These are phyloP conservation scores for Hippopotamyrus pictus DNA, from an alignment of 2,797 vertebrate species.

Conservation along the genomic window DNA sequence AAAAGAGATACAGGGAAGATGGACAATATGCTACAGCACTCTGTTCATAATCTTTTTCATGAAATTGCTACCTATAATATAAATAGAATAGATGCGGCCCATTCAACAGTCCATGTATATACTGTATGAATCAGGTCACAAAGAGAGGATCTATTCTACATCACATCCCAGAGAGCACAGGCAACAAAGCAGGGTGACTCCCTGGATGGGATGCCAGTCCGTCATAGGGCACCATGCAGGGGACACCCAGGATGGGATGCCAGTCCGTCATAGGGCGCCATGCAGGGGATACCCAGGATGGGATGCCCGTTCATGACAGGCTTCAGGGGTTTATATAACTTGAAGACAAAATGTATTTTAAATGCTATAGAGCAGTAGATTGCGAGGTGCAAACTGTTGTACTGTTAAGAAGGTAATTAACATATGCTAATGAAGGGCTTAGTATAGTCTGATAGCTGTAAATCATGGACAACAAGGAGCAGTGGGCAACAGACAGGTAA, in stretches of 20 bases:
- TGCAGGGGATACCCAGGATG: not conserved
- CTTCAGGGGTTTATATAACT: not conserved
- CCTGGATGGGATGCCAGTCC: not conserved
- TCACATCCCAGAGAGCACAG: not conserved
- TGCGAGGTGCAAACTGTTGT: no score
- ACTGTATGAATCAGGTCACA: not conserved
- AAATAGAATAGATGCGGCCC: not conserved
- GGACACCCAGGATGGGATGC: not conserved
- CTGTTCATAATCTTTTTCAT: not conserved
- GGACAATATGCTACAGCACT: not conserved
- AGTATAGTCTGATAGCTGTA: constrained; percentile 36
- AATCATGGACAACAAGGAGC: constrained; percentile 45
- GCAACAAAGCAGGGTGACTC: not conserved
- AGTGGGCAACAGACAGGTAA: constrained; percentile 31
- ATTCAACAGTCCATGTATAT: not conserved
- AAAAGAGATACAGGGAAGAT: not conserved
- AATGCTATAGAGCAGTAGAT: not conserved
- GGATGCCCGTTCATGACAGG: not conserved
- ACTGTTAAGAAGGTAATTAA: not conserved
- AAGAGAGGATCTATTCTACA: not conserved
- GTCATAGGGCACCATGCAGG: not conserved
- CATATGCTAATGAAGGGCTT: not conserved
- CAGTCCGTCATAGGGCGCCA: not conserved
- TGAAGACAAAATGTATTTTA: not conserved
- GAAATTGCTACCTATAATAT: not conserved